These are phyloP conservation scores for Calameuta idolon DNA, from an alignment of 2,888 invertebrate genomes.

Conservation along the genomic window DNA sequence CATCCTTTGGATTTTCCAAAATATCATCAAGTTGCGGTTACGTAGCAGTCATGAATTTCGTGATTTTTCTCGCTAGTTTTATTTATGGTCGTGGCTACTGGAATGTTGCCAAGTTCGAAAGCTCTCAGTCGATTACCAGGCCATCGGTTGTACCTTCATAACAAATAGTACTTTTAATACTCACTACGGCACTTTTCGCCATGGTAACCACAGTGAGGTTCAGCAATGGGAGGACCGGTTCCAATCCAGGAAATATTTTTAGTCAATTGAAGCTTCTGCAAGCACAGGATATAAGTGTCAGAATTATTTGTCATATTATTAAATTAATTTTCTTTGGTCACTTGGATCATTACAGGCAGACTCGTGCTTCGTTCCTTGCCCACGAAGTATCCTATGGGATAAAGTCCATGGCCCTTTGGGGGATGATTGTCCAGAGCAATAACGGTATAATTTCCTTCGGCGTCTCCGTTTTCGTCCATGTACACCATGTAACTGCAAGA, in stretches of 20 bases:
- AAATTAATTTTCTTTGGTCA: conserved; percentile 30
- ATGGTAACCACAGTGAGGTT: conserved; percentile 90
- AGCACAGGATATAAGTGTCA: conserved; percentile 20
- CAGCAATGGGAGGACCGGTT: conserved; percentile 82
- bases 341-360: conserved; percentile 76
- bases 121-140: not conserved
- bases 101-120: not conserved
- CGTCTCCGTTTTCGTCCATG: conserved; percentile 92
- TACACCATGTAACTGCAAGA: conserved; percentile 85
- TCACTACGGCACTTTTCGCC: conserved; percentile 92
- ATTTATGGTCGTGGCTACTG: not conserved
- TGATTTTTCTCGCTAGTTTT: not conserved
- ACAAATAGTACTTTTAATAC: conserved; percentile 60
- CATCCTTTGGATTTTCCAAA: not conserved
- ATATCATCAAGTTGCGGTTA: not conserved
- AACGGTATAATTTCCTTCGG: conserved; percentile 93
- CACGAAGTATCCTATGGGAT: conserved; percentile 83
- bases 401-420: conserved; percentile 75
- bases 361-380: conserved; percentile 71
- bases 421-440: conserved; percentile 68
- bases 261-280: conserved; percentile 81
- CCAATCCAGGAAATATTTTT: conserved; percentile 83
- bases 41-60: not conserved
- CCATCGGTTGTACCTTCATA: not conserved
- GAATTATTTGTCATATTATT: not conserved